These are phyloP conservation scores for Cydia amplana DNA, from an alignment of 1,140 invertebrate species.

Conservation along the genomic window DNA sequence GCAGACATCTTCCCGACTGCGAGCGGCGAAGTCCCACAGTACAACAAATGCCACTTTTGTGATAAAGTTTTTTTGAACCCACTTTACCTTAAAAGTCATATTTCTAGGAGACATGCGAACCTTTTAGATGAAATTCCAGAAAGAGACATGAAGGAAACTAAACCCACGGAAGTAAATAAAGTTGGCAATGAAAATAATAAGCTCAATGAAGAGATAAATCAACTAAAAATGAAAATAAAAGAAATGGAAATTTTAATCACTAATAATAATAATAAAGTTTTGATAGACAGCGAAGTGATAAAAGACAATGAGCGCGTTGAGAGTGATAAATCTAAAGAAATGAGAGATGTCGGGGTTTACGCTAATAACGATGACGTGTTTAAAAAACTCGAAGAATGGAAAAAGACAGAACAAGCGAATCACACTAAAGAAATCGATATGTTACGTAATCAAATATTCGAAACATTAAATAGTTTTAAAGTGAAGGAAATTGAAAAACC, in stretches of 20 bases:
- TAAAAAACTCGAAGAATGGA: slow-evolving; percentile 72
- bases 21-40: slow-evolving; percentile 55
- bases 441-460: slow-evolving; percentile 64
- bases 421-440: slow-evolving; percentile 71
- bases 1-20: slow-evolving; percentile 55
- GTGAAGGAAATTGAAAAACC: slow-evolving; percentile 50
- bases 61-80: slow-evolving; percentile 81
- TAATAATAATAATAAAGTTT: slow-evolving; percentile 40
- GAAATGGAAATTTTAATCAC: slow-evolving; percentile 60
- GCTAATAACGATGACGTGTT: slow-evolving; percentile 61
- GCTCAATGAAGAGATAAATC: slow-evolving; percentile 76
- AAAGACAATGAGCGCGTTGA: slow-evolving; percentile 21
- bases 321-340: slow-evolving; percentile 41
- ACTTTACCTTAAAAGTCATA: slow-evolving; percentile 80
- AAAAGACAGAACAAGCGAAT: slow-evolving; percentile 71
- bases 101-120: slow-evolving; percentile 75
- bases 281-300: slow-evolving; percentile 30
- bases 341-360: slow-evolving; percentile 63
- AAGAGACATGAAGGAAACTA: slow-evolving; percentile 49
- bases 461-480: slow-evolving; percentile 62
- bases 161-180: slow-evolving; percentile 33
- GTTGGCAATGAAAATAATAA: slow-evolving; percentile 48
- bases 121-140: slow-evolving; percentile 51
- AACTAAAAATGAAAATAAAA: slow-evolving; percentile 68
- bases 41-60: slow-evolving; percentile 79